Conservation (phyloP, 2,888 invertebrate species). For the Pollenia angustigena region DNA sequence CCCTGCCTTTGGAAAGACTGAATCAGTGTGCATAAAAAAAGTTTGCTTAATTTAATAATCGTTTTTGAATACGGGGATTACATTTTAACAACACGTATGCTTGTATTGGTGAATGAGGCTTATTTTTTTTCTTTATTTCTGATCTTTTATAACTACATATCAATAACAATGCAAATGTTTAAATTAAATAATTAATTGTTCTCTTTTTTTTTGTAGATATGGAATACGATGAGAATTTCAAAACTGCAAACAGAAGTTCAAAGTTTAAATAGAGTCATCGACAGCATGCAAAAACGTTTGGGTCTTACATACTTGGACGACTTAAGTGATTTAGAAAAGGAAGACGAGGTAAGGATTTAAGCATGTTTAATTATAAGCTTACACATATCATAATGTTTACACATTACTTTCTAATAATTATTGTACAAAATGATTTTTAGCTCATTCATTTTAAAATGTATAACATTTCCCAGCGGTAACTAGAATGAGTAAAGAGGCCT, state of each 20-base stretch:
- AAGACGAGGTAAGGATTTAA: conserved; percentile 80
- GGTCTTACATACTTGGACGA: conserved; percentile 83
- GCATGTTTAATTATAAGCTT: background rate
- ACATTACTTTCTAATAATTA: background rate
- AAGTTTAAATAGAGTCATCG: conserved; percentile 79
- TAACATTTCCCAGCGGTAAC: too few species aligned
- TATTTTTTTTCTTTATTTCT: background rate
- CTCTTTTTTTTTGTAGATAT: conserved; percentile 78
- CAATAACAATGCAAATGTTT: background rate
- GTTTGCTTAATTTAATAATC: too few species aligned
- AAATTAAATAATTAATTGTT: conserved; percentile 1
- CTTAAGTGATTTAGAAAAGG: conserved; percentile 81
- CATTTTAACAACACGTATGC: too few species aligned
- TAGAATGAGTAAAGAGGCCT: too few species aligned
- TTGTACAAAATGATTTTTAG: background rate
- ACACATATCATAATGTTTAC: conserved; percentile 16
- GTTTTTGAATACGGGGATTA: too few species aligned
- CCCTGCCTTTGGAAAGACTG: too few species aligned
- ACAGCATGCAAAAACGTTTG: conserved; percentile 80
- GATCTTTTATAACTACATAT: background rate
- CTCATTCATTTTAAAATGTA: conserved; percentile 1
- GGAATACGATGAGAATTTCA: conserved; percentile 80
- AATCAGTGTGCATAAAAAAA: too few species aligned
- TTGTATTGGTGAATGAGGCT: background rate
- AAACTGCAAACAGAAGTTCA: conserved; percentile 81